A percentile compares a stretch with the other conserved stretches of the same genome.
Conservation (phyloP, 2,113 vertebrate species). For the Pelecanus crispus region DNA sequence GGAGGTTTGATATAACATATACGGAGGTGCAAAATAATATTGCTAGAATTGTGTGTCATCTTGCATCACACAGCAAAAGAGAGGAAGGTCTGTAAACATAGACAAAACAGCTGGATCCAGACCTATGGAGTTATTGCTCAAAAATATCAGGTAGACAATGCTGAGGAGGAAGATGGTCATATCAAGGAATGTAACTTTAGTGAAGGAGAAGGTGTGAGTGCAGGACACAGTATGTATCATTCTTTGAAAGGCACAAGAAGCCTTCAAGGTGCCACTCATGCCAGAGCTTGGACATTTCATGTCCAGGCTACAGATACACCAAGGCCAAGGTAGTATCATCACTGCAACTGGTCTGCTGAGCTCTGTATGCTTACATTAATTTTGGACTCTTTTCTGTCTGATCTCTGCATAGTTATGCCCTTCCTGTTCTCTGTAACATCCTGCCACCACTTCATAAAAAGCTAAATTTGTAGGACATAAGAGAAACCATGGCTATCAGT, state of each 20-base stretch:
- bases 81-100: not conserved
- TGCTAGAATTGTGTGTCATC: not conserved
- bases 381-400: not conserved
- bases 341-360: not conserved
- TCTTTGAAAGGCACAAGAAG: not conserved
- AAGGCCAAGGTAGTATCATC: not conserved
- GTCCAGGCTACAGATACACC: not conserved
- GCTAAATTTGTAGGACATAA: not conserved
- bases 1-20: not conserved
- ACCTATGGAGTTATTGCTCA: not conserved
- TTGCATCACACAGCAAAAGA: not conserved
- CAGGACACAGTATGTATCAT: not conserved
- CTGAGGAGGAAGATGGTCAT: not conserved
- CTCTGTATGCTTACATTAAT: not conserved
- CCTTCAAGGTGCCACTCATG: not conserved
- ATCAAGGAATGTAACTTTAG: not conserved
- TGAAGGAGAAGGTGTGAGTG: not conserved
- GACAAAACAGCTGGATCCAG: not conserved
- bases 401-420: not conserved
- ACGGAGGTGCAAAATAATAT: not conserved
- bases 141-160: not conserved
- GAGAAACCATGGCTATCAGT: not conserved
- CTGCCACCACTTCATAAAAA: not conserved
- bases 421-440: not conserved
- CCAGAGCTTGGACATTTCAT: not conserved